Evolutionary conservation across 2,113 vertebrate species (phyloP), one percentile per base, ranked within the genome.

Genomic region (Carassius auratus): DNA sequence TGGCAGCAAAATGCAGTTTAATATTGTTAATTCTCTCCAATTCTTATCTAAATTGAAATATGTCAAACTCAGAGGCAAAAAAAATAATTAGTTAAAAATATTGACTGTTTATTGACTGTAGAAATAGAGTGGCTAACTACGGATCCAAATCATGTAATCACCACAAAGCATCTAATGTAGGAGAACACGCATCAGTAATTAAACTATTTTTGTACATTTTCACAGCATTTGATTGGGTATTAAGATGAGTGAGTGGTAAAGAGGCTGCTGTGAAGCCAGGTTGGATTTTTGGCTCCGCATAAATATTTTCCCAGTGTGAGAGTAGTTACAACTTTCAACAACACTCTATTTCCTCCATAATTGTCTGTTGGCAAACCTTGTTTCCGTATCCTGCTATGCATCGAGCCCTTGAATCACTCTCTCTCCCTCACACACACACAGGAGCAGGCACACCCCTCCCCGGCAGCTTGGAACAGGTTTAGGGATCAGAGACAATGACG

Each of bases 1-100:
- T 87, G 89, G 88, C 88, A 86, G 90, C 84, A 81, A 83, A 89
- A 61, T 48, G 13, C 8, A n/a, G 30, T 84, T 81, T 84, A 76
- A 86, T 85, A 86, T 77, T 64, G 62, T 86, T 86, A 61, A 71
- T 36, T 78, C 74, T 86, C 55, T 73, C n/a, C 36, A 2, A 52
- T 69, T 50, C n/a, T 36, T 77, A 78, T 84, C 71, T 66, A 71
- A 89, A 89, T 89, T 77, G 85, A 86, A 89, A 85, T 77, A 59
- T 73, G 78, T 76, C 62, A 61, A 77, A 81, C 74, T 81, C 66
- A 57, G 57, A 64, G 2, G 21, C 45, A 4, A 19, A 83, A 87
- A 52, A 55, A 30, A 1, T 2, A 30, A 30, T 30, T 2, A 30
- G 30, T 30, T 1, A 30, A 19, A 42, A 42, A 5, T 85, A 85